Base-by-base conservation (phyloP, 2,888 invertebrate genomes). In the Coleophora deauratella region DNA sequence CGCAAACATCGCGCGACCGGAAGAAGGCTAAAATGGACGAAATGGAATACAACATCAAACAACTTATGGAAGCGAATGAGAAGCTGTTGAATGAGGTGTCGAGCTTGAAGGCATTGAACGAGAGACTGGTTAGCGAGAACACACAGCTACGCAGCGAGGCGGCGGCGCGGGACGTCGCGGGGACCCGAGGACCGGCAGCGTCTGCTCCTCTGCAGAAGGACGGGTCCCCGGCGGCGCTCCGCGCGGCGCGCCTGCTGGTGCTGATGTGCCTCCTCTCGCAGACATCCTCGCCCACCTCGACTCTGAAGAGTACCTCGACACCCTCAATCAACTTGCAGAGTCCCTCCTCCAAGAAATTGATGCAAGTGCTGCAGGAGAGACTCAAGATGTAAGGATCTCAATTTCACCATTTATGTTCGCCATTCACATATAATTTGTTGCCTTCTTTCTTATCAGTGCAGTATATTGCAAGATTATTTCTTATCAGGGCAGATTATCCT, bases 161-260 rank as follows among this genome's bases (percentile, higher is more conserved):
- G 50, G 78, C 77, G 81, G 87, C 87, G 87, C 77, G 86, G 87
- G 91, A 87, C 88, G 91, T 90, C 88, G 87, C 87, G 88, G 89
- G 87, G 78, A 85, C 88, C 88, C 87, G 75, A 70, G 89, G 92
- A 92, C 91, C 93, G 75, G 92, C 92, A 87, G 92, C 88, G 91
- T 92, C 91, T 93, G 84, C 87, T 91, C 96, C 97, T 97, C 98
- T 89, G 98, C 91, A 96, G 97, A 96, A 95, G 90, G 92, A 90
- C 89, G 91, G 88, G 89, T 88, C 88, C 78, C 90, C 90, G 88
- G 79, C 89, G 90, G 91, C 90, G 88, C 78, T 86, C 82, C 88
- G 88, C 86, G 87, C 88, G 89, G 89, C 89, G 38, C 89, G 92
- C 56, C 87, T 90, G 89, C 90, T 90, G 88, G 89, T 93, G 74